Conservation (phyloP, 1,140 invertebrate species). For the Drosophila micromelanica region DNA sequence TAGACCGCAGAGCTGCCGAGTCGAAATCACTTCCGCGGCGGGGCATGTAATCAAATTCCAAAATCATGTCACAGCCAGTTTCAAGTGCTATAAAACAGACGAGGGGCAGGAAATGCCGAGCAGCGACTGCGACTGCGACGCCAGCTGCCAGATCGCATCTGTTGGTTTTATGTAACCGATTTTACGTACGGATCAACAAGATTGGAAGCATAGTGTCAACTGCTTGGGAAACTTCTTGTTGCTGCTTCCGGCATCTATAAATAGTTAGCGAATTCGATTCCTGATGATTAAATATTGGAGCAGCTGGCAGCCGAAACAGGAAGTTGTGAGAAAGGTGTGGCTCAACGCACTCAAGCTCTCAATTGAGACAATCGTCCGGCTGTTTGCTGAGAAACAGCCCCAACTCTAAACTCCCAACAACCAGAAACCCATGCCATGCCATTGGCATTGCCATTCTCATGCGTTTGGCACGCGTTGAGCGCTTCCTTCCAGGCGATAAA, state of each 20-base stretch:
- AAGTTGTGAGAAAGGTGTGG: slow-evolving; percentile 51
- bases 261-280: slow-evolving; percentile 39
- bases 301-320: slow-evolving; percentile 59
- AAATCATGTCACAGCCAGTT: slow-evolving; percentile 70
- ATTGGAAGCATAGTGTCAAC: slow-evolving; percentile 24
- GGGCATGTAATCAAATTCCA: slow-evolving; percentile 49
- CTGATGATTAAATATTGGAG: slow-evolving; percentile 63
- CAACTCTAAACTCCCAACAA: neutral
- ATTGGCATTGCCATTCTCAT: neutral
- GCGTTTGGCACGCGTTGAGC: slow-evolving; percentile 52
- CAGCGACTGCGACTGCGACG: slow-evolving; percentile 9
- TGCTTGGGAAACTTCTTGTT: slow-evolving; percentile 2
- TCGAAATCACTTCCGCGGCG: slow-evolving; percentile 53
- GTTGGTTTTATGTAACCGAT: slow-evolving; percentile 25
- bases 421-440: too few species aligned
- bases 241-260: slow-evolving; percentile 32
- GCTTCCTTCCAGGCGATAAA: slow-evolving; percentile 53
- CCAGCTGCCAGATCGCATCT: slow-evolving; percentile 1
- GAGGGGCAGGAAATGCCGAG: slow-evolving; percentile 55
- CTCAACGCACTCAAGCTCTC: slow-evolving; percentile 55
- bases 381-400: neutral
- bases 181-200: neutral
- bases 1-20: slow-evolving; percentile 34
- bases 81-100: slow-evolving; percentile 40
- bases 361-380: slow-evolving; percentile 63